A percentile compares a stretch with the other conserved stretches of the same genome.
These are phyloP conservation scores for Micronisus gabar DNA, from an alignment of 2,113 vertebrate species.

Conservation along the genomic window DNA sequence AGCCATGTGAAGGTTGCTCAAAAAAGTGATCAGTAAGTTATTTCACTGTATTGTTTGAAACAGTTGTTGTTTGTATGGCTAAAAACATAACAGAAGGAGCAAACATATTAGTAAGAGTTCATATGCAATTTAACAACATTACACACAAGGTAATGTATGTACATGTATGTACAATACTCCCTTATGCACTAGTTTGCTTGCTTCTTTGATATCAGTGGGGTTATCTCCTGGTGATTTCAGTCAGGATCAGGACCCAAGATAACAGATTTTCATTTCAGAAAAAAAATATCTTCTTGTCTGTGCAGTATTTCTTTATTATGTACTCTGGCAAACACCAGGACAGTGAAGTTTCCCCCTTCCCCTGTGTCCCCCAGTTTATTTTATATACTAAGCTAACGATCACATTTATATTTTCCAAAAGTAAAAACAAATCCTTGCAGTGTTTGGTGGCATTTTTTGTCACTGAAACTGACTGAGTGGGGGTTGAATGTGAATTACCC, in stretches of 20 bases:
- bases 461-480: not conserved
- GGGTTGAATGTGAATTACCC: not conserved
- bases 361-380: not conserved
- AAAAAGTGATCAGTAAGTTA: not conserved
- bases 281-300: not conserved
- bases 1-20: not conserved
- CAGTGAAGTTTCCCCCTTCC: not conserved
- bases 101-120: not conserved
- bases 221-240: not conserved
- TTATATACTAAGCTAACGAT: slow-evolving; percentile 33
- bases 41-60: not conserved
- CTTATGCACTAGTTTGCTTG: accelerated
- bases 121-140: not conserved
- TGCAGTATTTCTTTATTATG: not conserved
- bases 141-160: not conserved
- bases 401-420: slow-evolving; percentile 42
- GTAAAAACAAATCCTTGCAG: slow-evolving; percentile 2
- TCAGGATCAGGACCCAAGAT: not conserved
- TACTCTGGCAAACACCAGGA: slow-evolving; percentile 37
- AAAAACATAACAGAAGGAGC: not conserved
- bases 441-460: not conserved
- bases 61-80: not conserved
- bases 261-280: not conserved
- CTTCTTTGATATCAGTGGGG: not conserved
- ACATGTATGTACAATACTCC: not conserved